Conservation (phyloP, 2,888 invertebrate species). For the Synergus gifuensis region DNA sequence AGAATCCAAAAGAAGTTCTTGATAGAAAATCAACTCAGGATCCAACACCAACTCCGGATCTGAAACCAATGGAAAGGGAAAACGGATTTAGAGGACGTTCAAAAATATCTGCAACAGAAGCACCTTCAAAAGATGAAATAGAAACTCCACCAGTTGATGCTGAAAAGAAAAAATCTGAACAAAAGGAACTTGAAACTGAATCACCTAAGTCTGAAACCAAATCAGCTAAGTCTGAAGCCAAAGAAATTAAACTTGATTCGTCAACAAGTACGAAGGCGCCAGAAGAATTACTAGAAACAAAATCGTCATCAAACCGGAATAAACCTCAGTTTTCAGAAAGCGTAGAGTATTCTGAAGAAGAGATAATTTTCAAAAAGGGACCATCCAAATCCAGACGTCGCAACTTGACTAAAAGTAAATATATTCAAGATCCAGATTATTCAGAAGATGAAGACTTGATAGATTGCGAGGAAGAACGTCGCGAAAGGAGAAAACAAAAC, state of each 20-base stretch:
- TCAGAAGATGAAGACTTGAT: slow-evolving; percentile 45
- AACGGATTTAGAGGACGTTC: too few species aligned
- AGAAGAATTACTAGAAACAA: slow-evolving; percentile 48
- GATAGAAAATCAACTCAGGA: background rate
- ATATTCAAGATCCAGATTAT: slow-evolving; percentile 18
- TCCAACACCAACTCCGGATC: slow-evolving; percentile 34
- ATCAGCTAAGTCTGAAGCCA: slow-evolving; percentile 7
- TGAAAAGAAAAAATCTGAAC: slow-evolving; percentile 22
- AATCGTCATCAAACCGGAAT: slow-evolving; percentile 48
- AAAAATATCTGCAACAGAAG: background rate
- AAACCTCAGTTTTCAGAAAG: slow-evolving; percentile 44
- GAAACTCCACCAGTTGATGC: background rate
- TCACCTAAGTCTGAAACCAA: slow-evolving; percentile 3
- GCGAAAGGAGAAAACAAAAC: slow-evolving; percentile 10
- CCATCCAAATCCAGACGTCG: slow-evolving; percentile 42
- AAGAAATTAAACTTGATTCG: background rate
- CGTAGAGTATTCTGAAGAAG: slow-evolving; percentile 42
- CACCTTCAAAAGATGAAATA: background rate
- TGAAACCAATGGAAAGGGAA: background rate
- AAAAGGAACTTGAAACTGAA: slow-evolving; percentile 15
- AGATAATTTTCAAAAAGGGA: slow-evolving; percentile 43
- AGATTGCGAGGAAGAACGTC: slow-evolving; percentile 45
- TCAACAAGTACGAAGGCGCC: background rate
- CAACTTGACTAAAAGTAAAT: background rate
- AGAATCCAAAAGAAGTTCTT: background rate